Base-by-base conservation (phyloP, 37 sponge, comb jelly and placozoan genomes). In the Mnemiopsis leidyi region DNA sequence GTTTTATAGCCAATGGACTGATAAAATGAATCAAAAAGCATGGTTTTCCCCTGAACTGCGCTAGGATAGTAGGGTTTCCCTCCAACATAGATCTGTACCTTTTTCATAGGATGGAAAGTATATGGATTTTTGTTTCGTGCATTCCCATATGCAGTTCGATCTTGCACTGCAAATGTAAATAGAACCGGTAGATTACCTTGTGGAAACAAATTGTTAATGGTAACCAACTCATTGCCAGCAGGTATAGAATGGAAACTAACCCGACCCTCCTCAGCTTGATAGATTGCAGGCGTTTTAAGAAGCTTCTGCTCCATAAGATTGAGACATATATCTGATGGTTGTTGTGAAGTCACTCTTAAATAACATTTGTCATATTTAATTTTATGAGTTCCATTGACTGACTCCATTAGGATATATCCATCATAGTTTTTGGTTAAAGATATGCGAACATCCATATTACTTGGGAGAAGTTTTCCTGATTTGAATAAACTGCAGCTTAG, bases 181-280 rank as follows among this genome's bases (percentile, higher is more conserved):
- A 79, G 7, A 30, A 36, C 21, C 0, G 82, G 82, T 36, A 79
- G 21, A 29, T 32, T 32, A 20, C 82, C 82, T 32, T 79, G 73
- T n/a, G 73, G 36, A 35, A 79, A 79, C 37, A 79, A 31, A 79
- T 79, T 79, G 82, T 79, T 35, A 5, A 79, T 79, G 7, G 82
- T 79, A 7, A 79, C 82, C 21, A 13, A 1, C 1, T 28, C 37
- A 35, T 16, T 79, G 21, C 76, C 28, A 5, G 73, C 16, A 71
- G 73, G 23, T 71, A 71, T 71, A 29, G 73, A 71, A 30, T 71
- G 73, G 73, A 71, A 71, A n/a, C 29, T 29, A 71, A 71, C 73
- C 23, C 26, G 23, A 3, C 73, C 73, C 73, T 71, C 73, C 73
- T 79, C 82, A 79, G 82, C 82, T 21, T 79, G 82, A 34, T 79